Evolutionary conservation across 2,113 vertebrate genomes (phyloP), one percentile per base, ranked within the genome.

Genomic region (Brienomyrus longianalis): DNA sequence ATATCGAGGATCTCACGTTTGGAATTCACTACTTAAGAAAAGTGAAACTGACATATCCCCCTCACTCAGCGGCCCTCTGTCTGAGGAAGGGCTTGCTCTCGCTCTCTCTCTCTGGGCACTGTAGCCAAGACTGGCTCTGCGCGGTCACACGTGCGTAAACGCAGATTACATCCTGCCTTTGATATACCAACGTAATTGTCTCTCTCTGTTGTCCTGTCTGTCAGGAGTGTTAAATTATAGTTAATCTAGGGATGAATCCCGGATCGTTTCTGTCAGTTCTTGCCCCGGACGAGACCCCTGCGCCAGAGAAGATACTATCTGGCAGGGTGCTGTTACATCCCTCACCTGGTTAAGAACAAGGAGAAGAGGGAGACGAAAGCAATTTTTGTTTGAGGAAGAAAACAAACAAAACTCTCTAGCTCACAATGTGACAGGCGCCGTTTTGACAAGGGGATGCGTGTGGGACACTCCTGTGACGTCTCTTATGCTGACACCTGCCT

Each of bases 131-230:
- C 43, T 88, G 92, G 92, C 91, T 91, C 43, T 86, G 86, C 88
- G 91, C 91, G 88, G 93, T 94, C 91, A 91, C 92, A 94, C 89
- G 91, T 92, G 92, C 91, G 91, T 92, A 92, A 92, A 93, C 86
- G 77, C 87, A 88, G 89, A 87, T 94, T 93, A 95, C 91, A 74
- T 74, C 88, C 83, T 84, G 80, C 90, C 95, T 95, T 95, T 96
- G 94, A 96, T 95, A 94, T 92, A 90, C 93, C 95, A 94, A 90
- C 91, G 88, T 95, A 94, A 96, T 95, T 95, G 92, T 91, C 87
- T 91, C 89, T 83, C 91, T 92, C 88, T 95, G 94, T 95, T 95
- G 95, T 95, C 93, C 91, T 93, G 90, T 96, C 95, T 95, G 95
- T 95, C 96, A 95, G 86, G 94, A 90, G 91, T 9, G 89, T 91